A percentile compares a stretch with the other conserved stretches of the same genome.
Evolutionary conservation across 1,140 invertebrate species (phyloP).

Genomic region (Drosophila lini): DNA sequence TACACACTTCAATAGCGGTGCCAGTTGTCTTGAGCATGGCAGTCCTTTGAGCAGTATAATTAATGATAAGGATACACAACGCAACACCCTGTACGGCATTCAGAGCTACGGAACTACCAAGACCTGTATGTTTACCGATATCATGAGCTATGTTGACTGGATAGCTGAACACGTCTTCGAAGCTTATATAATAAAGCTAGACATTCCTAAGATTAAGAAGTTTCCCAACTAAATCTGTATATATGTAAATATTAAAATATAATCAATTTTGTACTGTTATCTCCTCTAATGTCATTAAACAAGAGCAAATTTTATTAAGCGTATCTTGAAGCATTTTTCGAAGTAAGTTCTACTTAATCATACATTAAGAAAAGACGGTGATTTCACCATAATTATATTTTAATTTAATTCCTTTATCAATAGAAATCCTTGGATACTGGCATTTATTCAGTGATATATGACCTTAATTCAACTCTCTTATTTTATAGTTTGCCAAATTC

Average conservation of each 20-base stretch:
- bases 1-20: background rate
- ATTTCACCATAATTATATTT: no score
- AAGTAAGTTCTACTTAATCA: no score
- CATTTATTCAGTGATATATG: no score
- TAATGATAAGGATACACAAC: fast-evolving
- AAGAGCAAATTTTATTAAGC: no score
- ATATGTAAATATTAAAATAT: background rate
- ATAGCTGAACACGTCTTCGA: conserved; percentile 2
- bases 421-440: background rate
- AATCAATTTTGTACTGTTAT: no score
- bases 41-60: conserved; percentile 2
- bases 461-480: background rate
- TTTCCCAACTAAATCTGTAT: background rate
- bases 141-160: conserved; percentile 8
- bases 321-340: no score
- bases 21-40: background rate
- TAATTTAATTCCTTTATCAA: background rate
- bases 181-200: background rate
- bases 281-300: no score
- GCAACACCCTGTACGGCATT: background rate
- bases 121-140: background rate
- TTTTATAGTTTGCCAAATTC: no score
- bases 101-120: conserved; percentile 1
- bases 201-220: fast-evolving
- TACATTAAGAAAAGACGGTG: no score